A percentile compares a stretch with the other conserved stretches of the same genome.
These are phyloP conservation scores for Hofmannophila pseudospretella DNA, from an alignment of 2,888 invertebrate genomes.

Conservation along the genomic window DNA sequence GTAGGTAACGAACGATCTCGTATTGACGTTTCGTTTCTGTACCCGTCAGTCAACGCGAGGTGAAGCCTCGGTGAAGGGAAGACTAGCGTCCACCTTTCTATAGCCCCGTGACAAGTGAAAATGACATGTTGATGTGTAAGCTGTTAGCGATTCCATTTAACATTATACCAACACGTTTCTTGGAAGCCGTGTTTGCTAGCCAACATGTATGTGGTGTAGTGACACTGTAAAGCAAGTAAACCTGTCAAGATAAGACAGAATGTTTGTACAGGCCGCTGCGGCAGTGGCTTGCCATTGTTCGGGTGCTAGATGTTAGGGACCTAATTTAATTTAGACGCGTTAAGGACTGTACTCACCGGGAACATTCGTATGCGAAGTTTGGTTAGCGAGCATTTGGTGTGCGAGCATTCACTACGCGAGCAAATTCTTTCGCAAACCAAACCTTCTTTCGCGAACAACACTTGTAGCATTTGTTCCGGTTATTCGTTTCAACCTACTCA, in stretches of 20 bases:
- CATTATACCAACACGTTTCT: conserved; percentile 48
- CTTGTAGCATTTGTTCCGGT: too few species aligned
- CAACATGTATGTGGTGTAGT: conserved; percentile 14
- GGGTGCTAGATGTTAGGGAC: conserved; percentile 31
- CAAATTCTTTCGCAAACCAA: too few species aligned
- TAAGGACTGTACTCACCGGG: too few species aligned
- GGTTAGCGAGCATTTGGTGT: too few species aligned
- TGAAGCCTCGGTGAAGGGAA: conserved; percentile 6
- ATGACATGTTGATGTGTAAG: conserved; percentile 25
- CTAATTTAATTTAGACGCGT: conserved; percentile 30
- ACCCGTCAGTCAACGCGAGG: conserved; percentile 8
- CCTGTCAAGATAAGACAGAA: conserved; percentile 65
- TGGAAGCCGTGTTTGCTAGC: conserved; percentile 55
- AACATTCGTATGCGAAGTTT: too few species aligned
- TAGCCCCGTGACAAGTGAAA: conserved; percentile 15
- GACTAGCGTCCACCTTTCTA: conserved; percentile 8
- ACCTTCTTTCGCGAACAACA: too few species aligned
- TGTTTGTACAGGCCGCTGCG: conserved; percentile 50
- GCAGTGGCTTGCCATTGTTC: conserved; percentile 44
- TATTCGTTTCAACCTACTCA: too few species aligned
- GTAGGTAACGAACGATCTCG: not conserved
- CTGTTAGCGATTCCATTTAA: conserved; percentile 42
- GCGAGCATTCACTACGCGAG: too few species aligned
- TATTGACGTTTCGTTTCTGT: conserved; percentile 6
- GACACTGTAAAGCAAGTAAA: conserved; percentile 49